Conservation (phyloP, 1,140 invertebrate species). For the Drosophila sturtevanti region DNA sequence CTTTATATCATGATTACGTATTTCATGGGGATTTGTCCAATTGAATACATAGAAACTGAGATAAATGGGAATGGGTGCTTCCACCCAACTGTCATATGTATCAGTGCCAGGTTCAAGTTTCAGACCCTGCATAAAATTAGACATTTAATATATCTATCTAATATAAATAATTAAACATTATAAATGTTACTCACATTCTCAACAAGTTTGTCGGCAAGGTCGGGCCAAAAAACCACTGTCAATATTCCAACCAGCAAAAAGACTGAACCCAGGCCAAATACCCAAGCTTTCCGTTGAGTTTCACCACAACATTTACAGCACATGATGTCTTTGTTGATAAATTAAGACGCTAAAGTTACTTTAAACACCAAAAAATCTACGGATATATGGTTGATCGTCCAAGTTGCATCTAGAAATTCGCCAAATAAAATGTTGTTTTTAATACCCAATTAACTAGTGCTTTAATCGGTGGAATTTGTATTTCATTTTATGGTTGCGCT, state of each 20-base stretch:
- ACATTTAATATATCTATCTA: neutral
- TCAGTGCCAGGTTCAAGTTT: conserved; percentile 85
- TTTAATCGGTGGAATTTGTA: neutral
- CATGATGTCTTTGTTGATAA: conserved; percentile 44
- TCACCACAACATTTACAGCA: conserved; percentile 76
- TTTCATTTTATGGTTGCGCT: neutral
- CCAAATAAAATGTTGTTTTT: neutral
- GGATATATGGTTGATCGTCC: neutral
- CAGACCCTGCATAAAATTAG: conserved; percentile 84
- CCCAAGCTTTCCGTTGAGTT: conserved; percentile 76
- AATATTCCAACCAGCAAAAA: conserved; percentile 57
- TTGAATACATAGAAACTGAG: conserved; percentile 92
- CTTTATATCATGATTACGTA: conserved; percentile 84
- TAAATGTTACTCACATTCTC: conserved; percentile 56
- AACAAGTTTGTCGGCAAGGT: conserved; percentile 51
- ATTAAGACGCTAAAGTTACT: neutral
- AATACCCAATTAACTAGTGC: neutral
- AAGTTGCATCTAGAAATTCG: neutral
- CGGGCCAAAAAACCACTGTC: conserved; percentile 63
- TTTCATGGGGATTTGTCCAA: conserved; percentile 90
- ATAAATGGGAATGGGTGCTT: conserved; percentile 90
- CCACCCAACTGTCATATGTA: conserved; percentile 87
- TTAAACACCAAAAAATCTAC: neutral
- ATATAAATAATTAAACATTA: neutral
- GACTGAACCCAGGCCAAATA: conserved; percentile 70